Conservation (phyloP, 1,140 invertebrate species). For the Halictus rubicundus region DNA sequence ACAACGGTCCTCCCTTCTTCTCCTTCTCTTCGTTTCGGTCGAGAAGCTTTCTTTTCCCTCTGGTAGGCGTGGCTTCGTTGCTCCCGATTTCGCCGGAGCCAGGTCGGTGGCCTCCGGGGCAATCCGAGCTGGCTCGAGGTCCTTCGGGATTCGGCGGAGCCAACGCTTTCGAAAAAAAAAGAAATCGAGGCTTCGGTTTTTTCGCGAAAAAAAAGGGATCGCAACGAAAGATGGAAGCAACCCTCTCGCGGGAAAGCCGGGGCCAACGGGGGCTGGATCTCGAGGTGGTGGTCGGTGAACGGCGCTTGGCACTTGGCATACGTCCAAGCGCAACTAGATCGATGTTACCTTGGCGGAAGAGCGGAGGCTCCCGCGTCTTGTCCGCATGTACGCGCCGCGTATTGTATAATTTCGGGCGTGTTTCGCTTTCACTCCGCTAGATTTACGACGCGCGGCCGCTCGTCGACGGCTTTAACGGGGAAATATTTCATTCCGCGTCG, state of each 20-base stretch:
- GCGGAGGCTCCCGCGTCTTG: slow-evolving; percentile 45
- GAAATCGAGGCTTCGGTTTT: not conserved
- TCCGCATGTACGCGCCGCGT: slow-evolving; percentile 17
- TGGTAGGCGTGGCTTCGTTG: too few relatives aligned
- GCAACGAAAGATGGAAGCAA: not conserved
- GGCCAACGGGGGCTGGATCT: slow-evolving; percentile 12
- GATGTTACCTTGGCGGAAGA: slow-evolving; percentile 67
- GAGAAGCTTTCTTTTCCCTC: too few relatives aligned
- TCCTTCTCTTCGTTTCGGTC: too few relatives aligned
- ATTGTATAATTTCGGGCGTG: not conserved
- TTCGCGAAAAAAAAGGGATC: not conserved
- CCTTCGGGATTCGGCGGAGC: too few relatives aligned
- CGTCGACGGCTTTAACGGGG: not conserved
- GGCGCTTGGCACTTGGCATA: slow-evolving; percentile 64
- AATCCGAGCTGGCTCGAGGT: too few relatives aligned
- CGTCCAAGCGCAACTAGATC: slow-evolving; percentile 70
- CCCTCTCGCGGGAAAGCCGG: not conserved
- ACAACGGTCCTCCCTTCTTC: too few relatives aligned
- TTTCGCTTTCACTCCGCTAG: not conserved
- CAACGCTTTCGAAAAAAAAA: too few relatives aligned
- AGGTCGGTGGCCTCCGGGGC: too few relatives aligned
- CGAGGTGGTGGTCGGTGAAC: slow-evolving; percentile 3
- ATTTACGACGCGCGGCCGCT: not conserved
- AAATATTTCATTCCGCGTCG: not conserved
- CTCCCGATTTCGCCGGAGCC: too few relatives aligned